Evolutionary conservation across 2,888 invertebrate species (phyloP).

Genomic region (Drosophila mayaguana): DNA sequence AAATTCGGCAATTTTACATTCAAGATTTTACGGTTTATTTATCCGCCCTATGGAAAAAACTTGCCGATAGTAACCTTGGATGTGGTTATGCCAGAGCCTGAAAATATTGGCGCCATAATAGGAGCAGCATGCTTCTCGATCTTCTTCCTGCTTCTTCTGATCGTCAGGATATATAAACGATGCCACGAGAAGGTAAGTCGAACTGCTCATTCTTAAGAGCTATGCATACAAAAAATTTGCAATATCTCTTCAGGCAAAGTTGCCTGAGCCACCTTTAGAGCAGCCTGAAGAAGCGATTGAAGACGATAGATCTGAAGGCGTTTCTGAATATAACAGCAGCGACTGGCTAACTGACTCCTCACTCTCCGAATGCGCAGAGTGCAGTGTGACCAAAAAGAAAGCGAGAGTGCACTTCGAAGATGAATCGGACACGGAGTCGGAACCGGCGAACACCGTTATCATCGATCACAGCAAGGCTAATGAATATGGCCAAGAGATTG

Average conservation of each 20-base stretch:
- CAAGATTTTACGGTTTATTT: constrained; percentile 4
- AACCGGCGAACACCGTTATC: background rate
- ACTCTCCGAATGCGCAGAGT: background rate
- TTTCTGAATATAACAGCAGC: background rate
- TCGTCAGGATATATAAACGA: background rate
- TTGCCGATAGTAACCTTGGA: background rate
- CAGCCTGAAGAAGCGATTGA: background rate
- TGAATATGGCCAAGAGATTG: background rate
- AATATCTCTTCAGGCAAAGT: background rate
- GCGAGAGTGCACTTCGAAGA: background rate
- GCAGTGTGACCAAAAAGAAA: too few species aligned
- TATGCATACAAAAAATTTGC: background rate
- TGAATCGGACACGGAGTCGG: background rate
- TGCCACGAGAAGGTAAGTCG: background rate
- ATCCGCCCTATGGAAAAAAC: background rate
- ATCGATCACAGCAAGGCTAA: background rate
- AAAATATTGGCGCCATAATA: background rate
- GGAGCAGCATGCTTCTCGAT: background rate
- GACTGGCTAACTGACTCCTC: constrained; percentile 5
- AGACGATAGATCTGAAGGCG: background rate
- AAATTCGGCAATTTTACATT: constrained; percentile 1
- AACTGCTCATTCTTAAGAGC: background rate
- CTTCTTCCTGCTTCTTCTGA: background rate
- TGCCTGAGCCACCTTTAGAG: too few species aligned
- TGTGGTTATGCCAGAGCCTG: background rate